Conservation (phyloP, 2,113 vertebrate species). For the Limanda limanda region DNA sequence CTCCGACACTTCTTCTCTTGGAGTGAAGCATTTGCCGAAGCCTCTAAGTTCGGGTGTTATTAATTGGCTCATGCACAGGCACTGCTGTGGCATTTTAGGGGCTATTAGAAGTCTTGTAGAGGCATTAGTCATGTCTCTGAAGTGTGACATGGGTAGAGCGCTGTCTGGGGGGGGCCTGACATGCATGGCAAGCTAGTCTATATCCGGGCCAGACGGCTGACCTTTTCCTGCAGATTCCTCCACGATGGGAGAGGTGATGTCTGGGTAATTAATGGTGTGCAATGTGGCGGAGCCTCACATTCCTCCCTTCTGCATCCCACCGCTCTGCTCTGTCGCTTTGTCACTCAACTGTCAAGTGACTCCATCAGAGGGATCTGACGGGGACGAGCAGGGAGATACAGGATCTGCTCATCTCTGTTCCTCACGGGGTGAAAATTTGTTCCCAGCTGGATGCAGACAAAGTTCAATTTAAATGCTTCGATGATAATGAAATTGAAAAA, state of each 20-base stretch:
- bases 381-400: slow-evolving; percentile 15
- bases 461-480: slow-evolving; percentile 28
- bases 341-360: slow-evolving; percentile 47
- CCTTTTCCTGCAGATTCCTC: slow-evolving; percentile 70
- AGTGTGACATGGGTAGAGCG: slow-evolving; percentile 55
- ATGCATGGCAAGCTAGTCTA: slow-evolving; percentile 64
- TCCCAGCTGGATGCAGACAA: slow-evolving; percentile 24
- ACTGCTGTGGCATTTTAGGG: slow-evolving; percentile 63
- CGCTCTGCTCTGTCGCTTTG: slow-evolving; percentile 18
- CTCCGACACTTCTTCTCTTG: neutral
- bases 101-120: slow-evolving; percentile 55
- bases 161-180: slow-evolving; percentile 54
- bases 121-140: slow-evolving; percentile 68
- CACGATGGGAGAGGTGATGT: slow-evolving; percentile 49
- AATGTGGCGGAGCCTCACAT: slow-evolving; percentile 32
- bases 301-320: slow-evolving; percentile 2
- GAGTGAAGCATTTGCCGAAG: neutral
- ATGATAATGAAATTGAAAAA: slow-evolving; percentile 43
- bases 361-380: slow-evolving; percentile 17
- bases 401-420: slow-evolving; percentile 34
- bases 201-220: slow-evolving; percentile 69
- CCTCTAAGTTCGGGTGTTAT: slow-evolving; percentile 1
- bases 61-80: slow-evolving; percentile 40
- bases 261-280: slow-evolving; percentile 73
- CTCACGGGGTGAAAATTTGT: slow-evolving; percentile 30